Percentiles rank a stretch among this genome's conserved stretches.
Conservation (phyloP, 2,888 invertebrate genomes). For the Chrysopilus asiliformis region DNA sequence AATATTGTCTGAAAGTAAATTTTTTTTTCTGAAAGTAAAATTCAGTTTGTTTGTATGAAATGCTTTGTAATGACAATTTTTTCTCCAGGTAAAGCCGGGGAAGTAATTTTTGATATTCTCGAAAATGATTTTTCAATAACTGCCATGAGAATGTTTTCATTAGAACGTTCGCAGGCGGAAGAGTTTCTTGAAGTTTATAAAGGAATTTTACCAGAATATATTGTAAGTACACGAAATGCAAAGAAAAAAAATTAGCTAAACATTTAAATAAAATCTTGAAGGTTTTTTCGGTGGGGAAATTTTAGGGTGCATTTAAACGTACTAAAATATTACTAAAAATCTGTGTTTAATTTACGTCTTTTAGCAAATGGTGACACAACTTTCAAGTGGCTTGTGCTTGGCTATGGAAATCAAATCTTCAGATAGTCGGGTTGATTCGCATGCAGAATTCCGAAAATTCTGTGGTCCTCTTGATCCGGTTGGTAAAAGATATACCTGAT, state of each 20-base stretch:
- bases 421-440: slow-evolving; percentile 44
- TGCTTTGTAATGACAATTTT: too few relatives aligned
- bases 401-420: slow-evolving; percentile 69
- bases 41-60: too few relatives aligned
- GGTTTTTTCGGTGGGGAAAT: too few relatives aligned
- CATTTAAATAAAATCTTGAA: too few relatives aligned
- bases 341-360: slow-evolving; percentile 17
- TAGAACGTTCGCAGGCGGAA: slow-evolving; percentile 71
- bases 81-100: slow-evolving; percentile 40
- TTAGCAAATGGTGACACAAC: slow-evolving; percentile 70
- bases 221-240: too few relatives aligned
- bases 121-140: slow-evolving; percentile 66
- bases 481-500: too few relatives aligned
- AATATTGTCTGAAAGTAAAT: too few relatives aligned
- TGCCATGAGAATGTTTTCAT: slow-evolving; percentile 63
- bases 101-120: slow-evolving; percentile 57
- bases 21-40: too few relatives aligned
- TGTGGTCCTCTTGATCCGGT: slow-evolving; percentile 87
- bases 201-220: slow-evolving; percentile 68
- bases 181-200: slow-evolving; percentile 91
- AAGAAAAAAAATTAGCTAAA: too few relatives aligned
- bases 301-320: too few relatives aligned
- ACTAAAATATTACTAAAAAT: slow-evolving; percentile 3
- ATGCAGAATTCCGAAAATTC: slow-evolving; percentile 63
- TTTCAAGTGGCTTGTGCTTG: slow-evolving; percentile 73